Evolutionary conservation across 2,888 invertebrate species (phyloP).

Genomic region (Archips xylosteana): DNA sequence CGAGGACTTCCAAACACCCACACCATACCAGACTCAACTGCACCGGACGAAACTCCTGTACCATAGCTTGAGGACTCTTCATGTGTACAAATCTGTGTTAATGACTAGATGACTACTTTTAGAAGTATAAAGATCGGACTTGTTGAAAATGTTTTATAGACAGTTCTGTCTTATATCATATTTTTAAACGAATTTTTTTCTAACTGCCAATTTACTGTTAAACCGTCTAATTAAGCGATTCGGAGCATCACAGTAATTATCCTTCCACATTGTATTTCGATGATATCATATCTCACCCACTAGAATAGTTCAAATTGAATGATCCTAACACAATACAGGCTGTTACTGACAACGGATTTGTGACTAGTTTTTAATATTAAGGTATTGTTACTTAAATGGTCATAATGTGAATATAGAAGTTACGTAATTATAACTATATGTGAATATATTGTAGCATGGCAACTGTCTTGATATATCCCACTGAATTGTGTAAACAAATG

Average conservation of each 20-base stretch:
- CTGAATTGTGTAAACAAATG: conserved; percentile 50
- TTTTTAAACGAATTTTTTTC: conserved; percentile 40
- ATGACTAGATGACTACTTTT: not conserved
- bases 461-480: conserved; percentile 61
- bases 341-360: conserved; percentile 84
- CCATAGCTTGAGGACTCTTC: conserved; percentile 63
- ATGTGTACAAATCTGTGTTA: conserved; percentile 1
- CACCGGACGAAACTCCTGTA: conserved; percentile 75
- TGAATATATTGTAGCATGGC: conserved; percentile 69
- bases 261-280: conserved; percentile 28
- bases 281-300: conserved; percentile 30
- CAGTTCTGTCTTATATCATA: conserved; percentile 20
- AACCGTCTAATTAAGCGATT: conserved; percentile 42
- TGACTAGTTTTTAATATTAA: conserved; percentile 72
- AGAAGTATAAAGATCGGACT: not conserved
- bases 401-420: conserved; percentile 75
- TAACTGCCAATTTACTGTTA: conserved; percentile 56
- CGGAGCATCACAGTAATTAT: conserved; percentile 30
- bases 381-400: conserved; percentile 78
- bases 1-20: conserved; percentile 65
- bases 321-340: conserved; percentile 73
- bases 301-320: conserved; percentile 50
- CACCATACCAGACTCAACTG: conserved; percentile 76
- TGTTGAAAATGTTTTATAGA: not conserved
- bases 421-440: conserved; percentile 73